A percentile compares a stretch with the other conserved stretches of the same genome.
Evolutionary conservation across 2,113 vertebrate species (phyloP).

Genomic region (Axis porcinus): DNA sequence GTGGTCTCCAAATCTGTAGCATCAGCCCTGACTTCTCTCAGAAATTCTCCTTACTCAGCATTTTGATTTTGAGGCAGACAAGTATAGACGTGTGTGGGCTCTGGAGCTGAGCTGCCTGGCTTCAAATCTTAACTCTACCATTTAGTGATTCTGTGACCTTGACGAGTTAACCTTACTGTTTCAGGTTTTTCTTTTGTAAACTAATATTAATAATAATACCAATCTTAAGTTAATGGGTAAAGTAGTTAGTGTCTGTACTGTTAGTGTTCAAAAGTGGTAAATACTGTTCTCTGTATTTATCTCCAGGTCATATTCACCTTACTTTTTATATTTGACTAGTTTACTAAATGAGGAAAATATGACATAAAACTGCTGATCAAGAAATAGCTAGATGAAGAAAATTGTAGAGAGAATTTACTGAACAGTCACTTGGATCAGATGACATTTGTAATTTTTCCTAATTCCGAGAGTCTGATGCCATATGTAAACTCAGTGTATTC

Average conservation of each 20-base stretch:
- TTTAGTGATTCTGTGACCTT: background rate
- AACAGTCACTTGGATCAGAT: background rate
- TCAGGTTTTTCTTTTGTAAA: background rate
- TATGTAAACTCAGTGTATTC: background rate
- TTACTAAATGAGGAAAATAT: background rate
- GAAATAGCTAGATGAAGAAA: background rate
- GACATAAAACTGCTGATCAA: background rate
- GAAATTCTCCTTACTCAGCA: background rate
- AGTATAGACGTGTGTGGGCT: background rate
- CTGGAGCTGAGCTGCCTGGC: background rate
- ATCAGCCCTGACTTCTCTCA: background rate
- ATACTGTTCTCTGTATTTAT: background rate
- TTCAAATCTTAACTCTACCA: background rate
- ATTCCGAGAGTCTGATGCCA: background rate
- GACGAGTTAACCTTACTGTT: background rate
- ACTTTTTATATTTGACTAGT: background rate
- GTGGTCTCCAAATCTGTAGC: background rate
- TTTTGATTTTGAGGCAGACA: background rate
- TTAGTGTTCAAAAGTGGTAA: background rate
- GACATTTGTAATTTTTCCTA: background rate
- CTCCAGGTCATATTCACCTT: background rate
- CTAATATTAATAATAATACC: background rate
- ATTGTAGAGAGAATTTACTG: background rate
- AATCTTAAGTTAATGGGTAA: background rate
- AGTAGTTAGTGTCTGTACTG: background rate